Conservation (phyloP, 2,113 vertebrate species). For the Sander lucioperca region DNA sequence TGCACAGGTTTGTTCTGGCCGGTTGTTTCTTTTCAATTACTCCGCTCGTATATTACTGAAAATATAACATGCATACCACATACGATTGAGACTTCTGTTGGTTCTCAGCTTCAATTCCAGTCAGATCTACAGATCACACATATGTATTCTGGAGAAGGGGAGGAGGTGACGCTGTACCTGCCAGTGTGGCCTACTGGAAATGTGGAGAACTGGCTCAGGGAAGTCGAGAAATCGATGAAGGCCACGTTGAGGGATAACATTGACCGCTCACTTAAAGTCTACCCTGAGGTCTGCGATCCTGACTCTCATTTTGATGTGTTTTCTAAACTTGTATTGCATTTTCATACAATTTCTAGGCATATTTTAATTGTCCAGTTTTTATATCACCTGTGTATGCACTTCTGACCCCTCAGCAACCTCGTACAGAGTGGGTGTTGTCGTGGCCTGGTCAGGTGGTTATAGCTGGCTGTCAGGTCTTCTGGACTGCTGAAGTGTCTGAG, state of each 20-base stretch:
- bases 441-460: conserved; percentile 98
- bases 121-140: conserved; percentile 92
- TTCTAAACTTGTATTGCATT: neutral
- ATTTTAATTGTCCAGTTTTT: neutral
- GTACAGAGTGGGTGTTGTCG: conserved; percentile 88
- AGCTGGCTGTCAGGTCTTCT: conserved; percentile 93
- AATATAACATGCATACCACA: neutral
- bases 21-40: neutral
- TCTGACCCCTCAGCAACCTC: conserved; percentile 71
- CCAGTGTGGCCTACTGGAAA: conserved; percentile 87
- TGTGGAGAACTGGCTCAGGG: conserved; percentile 91
- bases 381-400: neutral
- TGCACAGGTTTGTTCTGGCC: conserved; percentile 79
- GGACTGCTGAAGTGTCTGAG: conserved; percentile 91
- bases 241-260: conserved; percentile 89
- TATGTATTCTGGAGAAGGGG: conserved; percentile 93
- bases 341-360: neutral
- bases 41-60: neutral
- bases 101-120: conserved; percentile 90
- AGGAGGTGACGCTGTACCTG: conserved; percentile 87
- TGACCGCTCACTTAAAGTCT: conserved; percentile 85
- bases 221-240: conserved; percentile 92
- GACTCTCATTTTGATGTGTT: neutral
- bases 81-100: neutral
- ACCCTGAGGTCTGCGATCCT: conserved; percentile 83